These are phyloP conservation scores for Thamnophis elegans DNA, from an alignment of 2,797 vertebrate genomes.

Conservation along the genomic window DNA sequence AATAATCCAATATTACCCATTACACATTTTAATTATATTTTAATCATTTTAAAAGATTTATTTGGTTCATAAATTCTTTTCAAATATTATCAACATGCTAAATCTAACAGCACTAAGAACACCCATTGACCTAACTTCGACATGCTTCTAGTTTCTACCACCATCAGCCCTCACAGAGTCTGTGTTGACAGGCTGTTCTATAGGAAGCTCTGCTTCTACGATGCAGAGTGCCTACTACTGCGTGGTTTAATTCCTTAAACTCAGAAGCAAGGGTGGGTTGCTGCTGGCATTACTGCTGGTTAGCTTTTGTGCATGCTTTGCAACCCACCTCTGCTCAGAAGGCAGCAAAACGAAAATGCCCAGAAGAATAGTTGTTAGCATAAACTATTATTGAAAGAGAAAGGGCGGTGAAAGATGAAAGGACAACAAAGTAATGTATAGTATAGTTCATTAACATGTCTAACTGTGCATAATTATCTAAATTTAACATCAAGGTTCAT, in stretches of 20 bases:
- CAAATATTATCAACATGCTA: not conserved
- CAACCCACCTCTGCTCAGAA: not conserved
- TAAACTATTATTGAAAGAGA: not conserved
- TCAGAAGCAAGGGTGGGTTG: not conserved
- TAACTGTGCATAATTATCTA: not conserved
- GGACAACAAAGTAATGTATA: not conserved
- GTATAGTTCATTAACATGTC: not conserved
- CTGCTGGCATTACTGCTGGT: no score
- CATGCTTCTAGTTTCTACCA: not conserved
- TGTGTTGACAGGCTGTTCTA: not conserved
- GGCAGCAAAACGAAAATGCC: not conserved
- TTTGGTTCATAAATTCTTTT: not conserved
- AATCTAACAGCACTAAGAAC: not conserved
- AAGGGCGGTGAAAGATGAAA: not conserved
- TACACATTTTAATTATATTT: not conserved
- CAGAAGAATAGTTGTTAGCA: not conserved
- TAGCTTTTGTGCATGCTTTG: no score
- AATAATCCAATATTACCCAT: not conserved
- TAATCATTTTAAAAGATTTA: not conserved
- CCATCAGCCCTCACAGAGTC: not conserved
- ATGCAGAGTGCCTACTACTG: not conserved
- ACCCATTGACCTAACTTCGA: not conserved
- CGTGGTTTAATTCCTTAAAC: not conserved
- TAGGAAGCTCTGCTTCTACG: not conserved
- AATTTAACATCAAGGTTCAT: not conserved